Conservation (phyloP, 2,888 invertebrate species). For the Rhopalosiphum nymphaeae region DNA sequence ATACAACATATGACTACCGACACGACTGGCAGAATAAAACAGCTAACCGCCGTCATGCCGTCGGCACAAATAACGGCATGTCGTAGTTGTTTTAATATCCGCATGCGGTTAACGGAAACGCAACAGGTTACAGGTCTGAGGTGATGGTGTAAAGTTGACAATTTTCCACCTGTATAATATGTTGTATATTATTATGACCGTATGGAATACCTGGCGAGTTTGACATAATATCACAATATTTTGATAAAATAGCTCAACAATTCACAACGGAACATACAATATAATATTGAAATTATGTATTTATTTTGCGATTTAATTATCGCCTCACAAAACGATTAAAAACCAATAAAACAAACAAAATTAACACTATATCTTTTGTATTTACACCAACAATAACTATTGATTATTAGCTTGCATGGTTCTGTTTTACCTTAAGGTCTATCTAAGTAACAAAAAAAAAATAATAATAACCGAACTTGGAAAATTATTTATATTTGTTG, state of each 20-base stretch:
- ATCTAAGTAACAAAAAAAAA: neutral
- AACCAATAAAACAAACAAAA: neutral
- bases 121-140: constrained; percentile 45
- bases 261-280: neutral
- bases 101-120: constrained; percentile 56
- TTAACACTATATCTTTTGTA: neutral
- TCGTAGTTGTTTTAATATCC: constrained; percentile 56
- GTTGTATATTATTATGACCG: neutral
- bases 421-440: neutral
- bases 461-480: neutral
- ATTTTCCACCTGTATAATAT: constrained; percentile 24
- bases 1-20: constrained; percentile 42
- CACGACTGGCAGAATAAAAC: constrained; percentile 48
- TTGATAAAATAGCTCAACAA: neutral
- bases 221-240: neutral
- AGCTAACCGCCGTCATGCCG: constrained; percentile 54
- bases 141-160: constrained; percentile 10
- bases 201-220: neutral
- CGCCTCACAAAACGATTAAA: neutral
- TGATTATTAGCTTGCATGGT: neutral
- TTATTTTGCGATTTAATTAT: neutral
- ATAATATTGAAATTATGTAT: neutral
- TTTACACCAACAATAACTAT: too few species aligned
- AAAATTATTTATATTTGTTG: neutral
- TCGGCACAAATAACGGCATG: constrained; percentile 60